Evolutionary conservation across 1,140 invertebrate genomes (phyloP), one percentile per base, ranked within the genome.

Genomic region (Hylaeus volcanicus): DNA sequence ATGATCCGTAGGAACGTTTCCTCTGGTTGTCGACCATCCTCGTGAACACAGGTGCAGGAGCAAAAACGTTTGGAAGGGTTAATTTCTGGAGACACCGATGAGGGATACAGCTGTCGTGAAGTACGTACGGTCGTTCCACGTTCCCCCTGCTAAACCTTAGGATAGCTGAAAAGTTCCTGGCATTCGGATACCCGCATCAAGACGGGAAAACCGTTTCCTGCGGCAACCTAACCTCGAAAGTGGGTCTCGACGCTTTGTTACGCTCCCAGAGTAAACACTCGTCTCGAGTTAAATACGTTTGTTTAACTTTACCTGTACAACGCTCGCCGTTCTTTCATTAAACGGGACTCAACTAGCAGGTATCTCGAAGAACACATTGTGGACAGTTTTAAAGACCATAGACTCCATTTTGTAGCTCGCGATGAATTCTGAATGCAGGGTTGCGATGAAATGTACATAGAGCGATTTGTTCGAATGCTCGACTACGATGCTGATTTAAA

Each of bases 1-100:
- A 79, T 74, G 77, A 79, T 65, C 74, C 70, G 77, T 48, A 48
- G 70, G 56, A 74, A 65, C 77, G 70, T 79, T 74, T 79, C 71
- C 77, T 74, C 39, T 45, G 39, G 76, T 60, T 58, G 55, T 41
- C 12, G 14, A 14, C 15, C 15, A 3, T 5, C 14, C 45, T 53
- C n/a, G 58, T 45, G 12, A 63, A 53, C 56, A 2, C 53, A n/a
- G 51, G 56, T 43, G 48, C 26, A 48, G 58, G 14, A 26, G 11
- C 58, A 15, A 4, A 61, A 69, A 26, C 60, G 14, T 43, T 53
- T 8, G 69, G 61, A 61, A 73, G 73, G 68, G 74, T 71, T 63
- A 64, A 84, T 82, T 72, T 82, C 79, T 72, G 37, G 53, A 15
- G 61, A 68, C 74, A 66, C 8, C 3, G 64, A 45, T 9, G 48